Base-by-base conservation (phyloP, 2,888 invertebrate genomes). In the Altica lythri region DNA sequence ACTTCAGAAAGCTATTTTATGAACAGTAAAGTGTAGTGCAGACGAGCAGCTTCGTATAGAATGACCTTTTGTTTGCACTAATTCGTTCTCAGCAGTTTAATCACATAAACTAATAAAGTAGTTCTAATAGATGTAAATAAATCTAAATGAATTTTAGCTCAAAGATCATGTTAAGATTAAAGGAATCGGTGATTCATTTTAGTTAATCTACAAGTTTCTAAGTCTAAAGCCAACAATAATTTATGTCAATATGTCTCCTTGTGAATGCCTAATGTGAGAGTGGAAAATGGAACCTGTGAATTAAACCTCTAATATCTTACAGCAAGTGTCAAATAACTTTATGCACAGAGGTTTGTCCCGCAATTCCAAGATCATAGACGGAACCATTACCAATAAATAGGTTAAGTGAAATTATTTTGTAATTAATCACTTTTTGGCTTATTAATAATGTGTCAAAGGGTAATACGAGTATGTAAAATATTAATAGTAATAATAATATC, bases 251-350 rank as follows among this genome's bases (percentile, higher is more conserved):
- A 59, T 55, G 54, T 60, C 56, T 58, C 55, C 48, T 35, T 29
- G 30, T 59, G 54, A 48, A 57, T 60, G 50, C 58, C 57, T 58
- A 45, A 57, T 57, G 55, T 55, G 52, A 60, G 30, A 45, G 51
- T 51, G 51, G 50, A 51, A 46, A 55, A 51, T 37, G 49, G 53
- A 52, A 55, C 55, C 57, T 52, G 58, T 62, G 63, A 66, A 65
- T 67, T 65, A 63, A 65, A 60, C 61, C 53, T 51, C 62, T 61
- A 60, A 66, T 67, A 66, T 64, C 65, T 63, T 60, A 62, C 65
- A 55, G 60, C 59, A 53, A 62, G 55, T 55, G 60, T 61, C 63
- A 65, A 67, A 65, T 67, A 66, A 65, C 64, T 67, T 62, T 59
- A 61, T 59, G 44, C 50, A 58, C 58, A 55, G 61, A 51, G 64